These are phyloP conservation scores for Magallana ariakensis DNA, from an alignment of 1,140 invertebrate genomes.

Conservation along the genomic window DNA sequence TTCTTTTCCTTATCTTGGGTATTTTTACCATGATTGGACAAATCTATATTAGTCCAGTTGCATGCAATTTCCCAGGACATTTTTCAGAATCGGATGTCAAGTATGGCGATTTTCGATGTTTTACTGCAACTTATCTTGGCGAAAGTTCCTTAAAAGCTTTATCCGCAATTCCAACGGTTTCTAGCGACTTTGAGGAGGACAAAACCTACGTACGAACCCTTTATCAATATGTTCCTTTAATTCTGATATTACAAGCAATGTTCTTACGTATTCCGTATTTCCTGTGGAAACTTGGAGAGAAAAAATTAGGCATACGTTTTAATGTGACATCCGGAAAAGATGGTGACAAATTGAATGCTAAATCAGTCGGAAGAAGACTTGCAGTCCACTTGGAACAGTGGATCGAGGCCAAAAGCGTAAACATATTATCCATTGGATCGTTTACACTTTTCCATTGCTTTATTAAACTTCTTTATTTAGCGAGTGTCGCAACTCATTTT, in stretches of 20 bases:
- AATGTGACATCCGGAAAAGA: background rate
- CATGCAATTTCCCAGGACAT: background rate
- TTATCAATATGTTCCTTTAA: background rate
- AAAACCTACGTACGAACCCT: background rate
- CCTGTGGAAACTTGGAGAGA: background rate
- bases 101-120: background rate
- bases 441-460: slow-evolving; percentile 2
- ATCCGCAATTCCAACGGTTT: background rate
- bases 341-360: background rate
- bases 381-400: background rate
- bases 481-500: background rate
- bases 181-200: background rate
- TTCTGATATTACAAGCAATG: background rate
- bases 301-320: background rate
- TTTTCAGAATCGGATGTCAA: background rate
- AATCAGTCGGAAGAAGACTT: background rate
- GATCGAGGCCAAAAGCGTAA: background rate
- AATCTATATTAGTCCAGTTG: background rate
- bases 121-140: background rate
- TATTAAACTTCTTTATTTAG: slow-evolving; percentile 3
- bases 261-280: background rate
- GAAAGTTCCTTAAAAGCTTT: background rate
- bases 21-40: background rate
- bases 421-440: background rate
- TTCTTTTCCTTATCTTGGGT: background rate